phyloP scores from a whole-genome alignment of 2,113 vertebrate species.

The Clarias magur region DNA sequence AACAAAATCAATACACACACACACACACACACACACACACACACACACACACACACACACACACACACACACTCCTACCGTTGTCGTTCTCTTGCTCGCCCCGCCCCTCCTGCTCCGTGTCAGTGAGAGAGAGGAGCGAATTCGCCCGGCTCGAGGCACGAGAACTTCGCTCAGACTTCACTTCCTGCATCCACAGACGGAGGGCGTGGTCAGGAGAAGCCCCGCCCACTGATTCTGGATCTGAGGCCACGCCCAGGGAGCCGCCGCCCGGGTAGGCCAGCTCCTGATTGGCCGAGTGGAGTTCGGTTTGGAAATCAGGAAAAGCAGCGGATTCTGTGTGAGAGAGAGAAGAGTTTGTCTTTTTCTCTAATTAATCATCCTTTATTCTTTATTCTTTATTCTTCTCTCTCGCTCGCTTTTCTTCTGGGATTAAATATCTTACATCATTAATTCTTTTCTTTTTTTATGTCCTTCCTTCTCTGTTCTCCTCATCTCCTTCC shows the following conservation, averaged over 20 bases:
- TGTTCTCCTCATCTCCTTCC: background rate
- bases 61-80: slow-evolving; percentile 12
- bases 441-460: background rate
- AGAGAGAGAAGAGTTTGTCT: background rate
- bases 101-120: slow-evolving; percentile 86
- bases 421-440: background rate
- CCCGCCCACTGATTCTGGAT: slow-evolving; percentile 79
- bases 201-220: slow-evolving; percentile 80
- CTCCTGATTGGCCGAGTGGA: slow-evolving; percentile 70
- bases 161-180: slow-evolving; percentile 85
- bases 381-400: background rate
- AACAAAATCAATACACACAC: slow-evolving; percentile 37
- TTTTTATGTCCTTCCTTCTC: background rate
- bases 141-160: slow-evolving; percentile 85
- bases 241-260: slow-evolving; percentile 78
- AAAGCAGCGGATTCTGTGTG: slow-evolving; percentile 75
- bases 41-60: slow-evolving; percentile 26
- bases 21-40: slow-evolving; percentile 12
- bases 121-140: slow-evolving; percentile 83
- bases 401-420: background rate
- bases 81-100: slow-evolving; percentile 87
- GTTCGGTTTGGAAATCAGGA: slow-evolving; percentile 77
- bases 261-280: slow-evolving; percentile 77
- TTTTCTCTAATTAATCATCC: background rate
- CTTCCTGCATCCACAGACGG: slow-evolving; percentile 84